Evolutionary conservation across 2,888 invertebrate genomes (phyloP), one percentile per base, ranked within the genome.

Genomic region (Scaptomyza polygonia): DNA sequence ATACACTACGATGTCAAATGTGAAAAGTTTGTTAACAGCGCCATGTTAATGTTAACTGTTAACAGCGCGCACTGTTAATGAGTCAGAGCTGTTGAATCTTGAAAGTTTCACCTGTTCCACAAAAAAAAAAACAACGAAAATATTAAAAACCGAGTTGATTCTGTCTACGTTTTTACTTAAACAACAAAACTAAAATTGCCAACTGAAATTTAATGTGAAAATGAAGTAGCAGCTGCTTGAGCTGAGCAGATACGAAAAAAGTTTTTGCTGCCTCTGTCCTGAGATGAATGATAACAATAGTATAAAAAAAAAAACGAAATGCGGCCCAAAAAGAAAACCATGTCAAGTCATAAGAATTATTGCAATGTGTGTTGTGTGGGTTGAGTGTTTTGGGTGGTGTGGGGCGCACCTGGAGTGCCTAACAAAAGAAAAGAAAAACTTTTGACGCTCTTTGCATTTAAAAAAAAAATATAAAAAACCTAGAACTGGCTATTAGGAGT

Each of bases 301-400:
- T n/a, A n/a, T n/a, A 44, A n/a, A 27, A n/a, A 3, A 3, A 27
- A 5, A 5, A 16, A 7, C 5, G 49, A 62, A 51, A 73, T 45
- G n/a, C 39, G 53, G 47, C 59, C 47, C 49, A 36, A 66, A 74
- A 77, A 86, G 77, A 66, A 82, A 84, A 88, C 75, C 78, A 69
- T 84, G 83, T 84, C 88, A 84, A 84, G 72, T 86, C 85, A 70
- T 58, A 72, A 81, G 77, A 81, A 84, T 80, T 68, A 77, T 71
- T 36, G 76, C 76, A 67, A 64, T 66, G 69, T 53, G 67, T 52
- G 53, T 55, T 53, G 67, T 52, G 53, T 55, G 54, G 32, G 29
- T 30, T 12, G 14, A 6, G 2, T n/a, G 32, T 52, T 47, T 29
- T 21, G n/a, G 21, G 3, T 52, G 8, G 44, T 45, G 48, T 53